These are phyloP conservation scores for Mormyrus hasselquistii DNA, from an alignment of 2,797 vertebrate species.

Conservation along the genomic window DNA sequence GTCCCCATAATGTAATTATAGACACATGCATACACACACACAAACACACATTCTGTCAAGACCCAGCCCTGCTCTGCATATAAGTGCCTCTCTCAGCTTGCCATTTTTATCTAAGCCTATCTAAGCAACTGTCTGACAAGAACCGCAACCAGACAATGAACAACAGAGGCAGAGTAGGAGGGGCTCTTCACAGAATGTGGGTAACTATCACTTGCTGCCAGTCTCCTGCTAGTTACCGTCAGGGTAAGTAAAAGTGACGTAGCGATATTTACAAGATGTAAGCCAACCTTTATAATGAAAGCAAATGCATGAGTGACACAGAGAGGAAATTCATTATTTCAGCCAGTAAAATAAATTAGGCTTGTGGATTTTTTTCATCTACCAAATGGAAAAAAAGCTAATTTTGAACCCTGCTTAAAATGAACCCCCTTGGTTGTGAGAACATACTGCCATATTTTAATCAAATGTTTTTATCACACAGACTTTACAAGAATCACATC, in stretches of 20 bases:
- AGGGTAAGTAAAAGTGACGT: neutral
- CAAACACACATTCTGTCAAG: neutral
- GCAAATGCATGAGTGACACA: neutral
- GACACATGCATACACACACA: neutral
- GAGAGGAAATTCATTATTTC: neutral
- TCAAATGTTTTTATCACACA: slow-evolving; percentile 43
- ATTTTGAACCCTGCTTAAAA: neutral
- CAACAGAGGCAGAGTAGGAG: neutral
- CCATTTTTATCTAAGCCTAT: neutral
- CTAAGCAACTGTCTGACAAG: neutral
- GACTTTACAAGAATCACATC: slow-evolving; percentile 88
- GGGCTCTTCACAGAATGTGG: neutral
- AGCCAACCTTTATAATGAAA: neutral
- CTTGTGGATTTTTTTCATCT: neutral
- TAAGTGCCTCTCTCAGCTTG: neutral
- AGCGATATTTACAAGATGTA: neutral
- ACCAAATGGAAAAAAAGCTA: neutral
- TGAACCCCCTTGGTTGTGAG: neutral
- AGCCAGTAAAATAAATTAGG: neutral
- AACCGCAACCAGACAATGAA: neutral
- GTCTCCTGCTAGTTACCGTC: neutral
- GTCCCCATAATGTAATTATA: too few species aligned
- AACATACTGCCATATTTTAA: neutral
- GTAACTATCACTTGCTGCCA: neutral
- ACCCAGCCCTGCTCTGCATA: neutral